A percentile compares a stretch with the other conserved stretches of the same genome.
Conservation (phyloP, 2,113 vertebrate genomes). For the Misgurnus anguillicaudatus region DNA sequence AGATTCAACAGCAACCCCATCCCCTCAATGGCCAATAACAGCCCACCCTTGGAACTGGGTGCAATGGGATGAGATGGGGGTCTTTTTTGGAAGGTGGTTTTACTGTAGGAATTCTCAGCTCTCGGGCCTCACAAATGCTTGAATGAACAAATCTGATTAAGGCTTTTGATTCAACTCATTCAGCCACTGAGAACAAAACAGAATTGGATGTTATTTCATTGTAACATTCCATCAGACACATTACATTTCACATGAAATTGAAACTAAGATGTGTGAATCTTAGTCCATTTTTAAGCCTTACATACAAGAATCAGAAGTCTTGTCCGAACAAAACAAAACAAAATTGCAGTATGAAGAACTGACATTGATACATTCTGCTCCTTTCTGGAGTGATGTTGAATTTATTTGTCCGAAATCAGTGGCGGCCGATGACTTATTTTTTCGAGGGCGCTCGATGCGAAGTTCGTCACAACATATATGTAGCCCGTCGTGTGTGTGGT, state of each 20-base stretch:
- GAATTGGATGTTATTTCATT: slow-evolving; percentile 33
- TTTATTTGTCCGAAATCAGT: too few species aligned
- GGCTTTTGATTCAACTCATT: slow-evolving; percentile 30
- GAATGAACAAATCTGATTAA: slow-evolving; percentile 34
- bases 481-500: too few species aligned
- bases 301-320: background rate
- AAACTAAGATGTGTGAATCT: slow-evolving; percentile 32
- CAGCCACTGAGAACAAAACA: slow-evolving; percentile 5
- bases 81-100: background rate
- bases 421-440: too few species aligned
- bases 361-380: too few species aligned
- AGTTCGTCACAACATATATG: too few species aligned
- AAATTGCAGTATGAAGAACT: too few species aligned
- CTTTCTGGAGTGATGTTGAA: too few species aligned
- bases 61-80: background rate
- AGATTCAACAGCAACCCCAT: too few species aligned
- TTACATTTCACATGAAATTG: slow-evolving; percentile 17
- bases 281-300: slow-evolving; percentile 8
- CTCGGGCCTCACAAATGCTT: slow-evolving; percentile 6
- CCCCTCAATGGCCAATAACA: background rate
- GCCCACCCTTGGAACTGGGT: background rate
- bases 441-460: too few species aligned
- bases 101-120: slow-evolving; percentile 6
- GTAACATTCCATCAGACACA: slow-evolving; percentile 31
- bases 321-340: background rate